Conservation (phyloP, 2,797 vertebrate species). For the Sebastes trivittatus region DNA sequence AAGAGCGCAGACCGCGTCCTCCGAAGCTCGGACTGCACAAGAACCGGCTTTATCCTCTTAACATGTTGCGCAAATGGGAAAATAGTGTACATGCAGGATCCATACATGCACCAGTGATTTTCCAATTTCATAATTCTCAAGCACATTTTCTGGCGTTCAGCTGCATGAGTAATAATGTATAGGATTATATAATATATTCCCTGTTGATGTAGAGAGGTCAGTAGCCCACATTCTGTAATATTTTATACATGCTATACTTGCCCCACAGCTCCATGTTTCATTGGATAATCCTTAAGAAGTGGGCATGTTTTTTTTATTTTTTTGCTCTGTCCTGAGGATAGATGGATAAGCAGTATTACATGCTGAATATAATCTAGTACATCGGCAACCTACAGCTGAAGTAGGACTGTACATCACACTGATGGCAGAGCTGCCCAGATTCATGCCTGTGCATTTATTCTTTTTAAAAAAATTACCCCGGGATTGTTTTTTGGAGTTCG, state of each 20-base stretch:
- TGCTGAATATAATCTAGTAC: constrained; percentile 50
- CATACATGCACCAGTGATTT: not conserved
- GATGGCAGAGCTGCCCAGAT: not conserved
- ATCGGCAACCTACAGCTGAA: constrained; percentile 43
- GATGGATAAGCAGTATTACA: constrained; percentile 42
- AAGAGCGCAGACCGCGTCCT: not conserved
- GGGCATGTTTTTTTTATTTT: constrained; percentile 5
- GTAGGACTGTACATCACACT: constrained; percentile 8
- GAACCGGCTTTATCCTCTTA: not conserved
- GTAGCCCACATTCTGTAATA: constrained; percentile 37
- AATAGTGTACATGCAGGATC: not conserved
- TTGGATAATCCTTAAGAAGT: constrained; percentile 54
- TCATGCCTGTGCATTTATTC: not conserved
- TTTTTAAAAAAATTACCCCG: not conserved
- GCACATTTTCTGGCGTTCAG: constrained; percentile 12
- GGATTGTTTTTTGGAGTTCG: not conserved
- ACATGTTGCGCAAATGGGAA: constrained; percentile 25
- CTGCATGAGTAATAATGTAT: constrained; percentile 37
- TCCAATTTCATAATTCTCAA: constrained; percentile 27
- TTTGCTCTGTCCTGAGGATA: constrained; percentile 39
- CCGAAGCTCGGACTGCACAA: not conserved
- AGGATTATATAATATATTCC: constrained; percentile 33
- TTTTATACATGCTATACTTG: constrained; percentile 21
- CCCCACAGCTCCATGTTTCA: constrained; percentile 48
- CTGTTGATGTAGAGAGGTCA: constrained; percentile 30